Evolutionary conservation across 2,113 vertebrate species (phyloP).

Genomic region (Nyctibius bracteatus): DNA sequence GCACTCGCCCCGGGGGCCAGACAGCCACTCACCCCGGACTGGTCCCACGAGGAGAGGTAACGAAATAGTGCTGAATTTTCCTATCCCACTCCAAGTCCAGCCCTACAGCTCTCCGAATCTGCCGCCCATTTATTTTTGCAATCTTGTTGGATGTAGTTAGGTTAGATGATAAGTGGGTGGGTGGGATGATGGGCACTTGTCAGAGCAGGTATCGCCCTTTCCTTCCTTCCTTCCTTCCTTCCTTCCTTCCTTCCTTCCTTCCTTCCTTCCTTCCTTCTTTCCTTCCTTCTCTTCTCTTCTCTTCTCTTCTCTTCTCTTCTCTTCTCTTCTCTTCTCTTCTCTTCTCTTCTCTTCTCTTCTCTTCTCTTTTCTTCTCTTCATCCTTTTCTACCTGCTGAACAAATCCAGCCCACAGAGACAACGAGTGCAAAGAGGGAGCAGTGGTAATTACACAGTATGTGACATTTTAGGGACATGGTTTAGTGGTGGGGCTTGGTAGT

Average conservation of each 20-base stretch:
- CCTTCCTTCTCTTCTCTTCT: too few species aligned
- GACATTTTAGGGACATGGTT: too few species aligned
- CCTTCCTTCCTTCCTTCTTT: too few species aligned
- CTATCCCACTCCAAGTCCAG: neutral
- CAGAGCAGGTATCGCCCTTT: neutral
- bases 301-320: too few species aligned
- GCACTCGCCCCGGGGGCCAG: rapidly evolving
- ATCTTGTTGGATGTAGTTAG: rapidly evolving
- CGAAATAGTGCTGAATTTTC: neutral
- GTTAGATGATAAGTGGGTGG: too few species aligned
- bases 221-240: neutral
- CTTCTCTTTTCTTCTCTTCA: too few species aligned
- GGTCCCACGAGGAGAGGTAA: neutral
- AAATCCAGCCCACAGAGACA: neutral
- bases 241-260: too few species aligned
- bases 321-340: too few species aligned
- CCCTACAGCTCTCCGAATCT: neutral
- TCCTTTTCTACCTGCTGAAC: neutral
- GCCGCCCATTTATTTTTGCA: neutral
- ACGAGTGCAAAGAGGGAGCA: rapidly evolving
- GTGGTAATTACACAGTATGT: neutral
- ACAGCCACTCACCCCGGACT: rapidly evolving
- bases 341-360: too few species aligned
- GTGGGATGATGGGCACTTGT: neutral
- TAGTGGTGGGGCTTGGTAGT: too few species aligned